Evolutionary conservation across 2,113 vertebrate species (phyloP), one percentile per base, ranked within the genome.

Genomic region (Hippopotamus amphibius): DNA sequence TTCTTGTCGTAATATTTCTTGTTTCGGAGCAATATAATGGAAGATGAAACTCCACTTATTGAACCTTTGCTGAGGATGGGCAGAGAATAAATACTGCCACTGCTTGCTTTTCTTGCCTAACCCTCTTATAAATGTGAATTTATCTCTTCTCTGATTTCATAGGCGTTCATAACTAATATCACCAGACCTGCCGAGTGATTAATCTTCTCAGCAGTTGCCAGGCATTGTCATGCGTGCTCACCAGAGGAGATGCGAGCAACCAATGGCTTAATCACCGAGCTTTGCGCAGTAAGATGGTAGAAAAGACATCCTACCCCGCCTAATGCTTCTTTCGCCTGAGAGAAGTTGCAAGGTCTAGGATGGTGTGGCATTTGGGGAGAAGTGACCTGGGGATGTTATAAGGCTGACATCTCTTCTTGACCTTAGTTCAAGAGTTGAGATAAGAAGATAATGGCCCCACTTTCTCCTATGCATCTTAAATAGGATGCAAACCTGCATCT

Each of bases 281-380:
- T 33, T 19, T 22, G 84, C 19, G 77, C 68, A 50, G 22, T 90
- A 37, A 85, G 53, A 16, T 1, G 57, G 15, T 0, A 76, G 69
- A 61, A 41, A 12, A 17, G 15, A 5, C 53, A 11, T 26, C 37
- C 61, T 15, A 43, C 53, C 17, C 0, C 19, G 48, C 53, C 80
- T 41, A 43, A 28, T 1, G 26, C 37, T 63, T 72, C 41, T 48
- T 26, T 68, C 1, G 0, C 63, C 30, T 63, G 76, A 30, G 65
- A 13, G 66, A 71, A 48, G 14, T 3, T n/a, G 26, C 1, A n/a
- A 74, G 28, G 17, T 83, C n/a, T 10, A 12, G n/a, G 22, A 13
- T 11, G 24, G n/a, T 4, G 3, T 13, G 6, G 21, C 1, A 0
- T 53, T 17, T 1, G 33, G n/a, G n/a, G 33, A 81, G 46, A 28